Base-by-base conservation (phyloP, 2,888 invertebrate species). In the Troides aeacus region DNA sequence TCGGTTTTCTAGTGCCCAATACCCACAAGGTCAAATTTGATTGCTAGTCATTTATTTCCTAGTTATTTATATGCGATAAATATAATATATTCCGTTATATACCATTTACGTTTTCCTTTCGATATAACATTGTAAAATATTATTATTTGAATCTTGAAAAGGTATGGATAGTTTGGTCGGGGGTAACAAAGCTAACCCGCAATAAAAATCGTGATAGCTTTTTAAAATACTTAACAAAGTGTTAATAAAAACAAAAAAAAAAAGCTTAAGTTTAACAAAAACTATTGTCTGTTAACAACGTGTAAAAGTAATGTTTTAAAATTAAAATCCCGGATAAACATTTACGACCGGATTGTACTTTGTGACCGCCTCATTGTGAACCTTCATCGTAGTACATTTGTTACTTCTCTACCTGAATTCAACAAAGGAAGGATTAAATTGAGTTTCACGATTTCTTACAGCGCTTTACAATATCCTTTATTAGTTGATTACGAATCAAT, bases 371-470 rank as follows among this genome's bases (percentile, higher is more conserved):
- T 61, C 56, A 39, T 63, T 68, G n/a, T 36, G 24, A 46, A 24
- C 63, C 63, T 70, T 67, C 70, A 73, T 66, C 36, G 66, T 46
- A 64, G 50, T 50, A n/a, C 50, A 53, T 66, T 62, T 70, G 53
- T 70, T 50, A 71, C 42, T 67, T 57, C 17, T 57, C 69, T 72
- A 70, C 71, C 71, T 72, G 72, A 24, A 36, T 58, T 46, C 62
- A 64, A 69, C 72, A 72, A 72, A 64, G 23, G 64, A 60, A 53
- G 66, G 64, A 72, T 72, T 72, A 68, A 63, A 70, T 66, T 53
- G 60, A 36, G 58, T 58, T 68, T 59, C 46, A 63, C 58, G 58
- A 63, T 46, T 63, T 21, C 58, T 58, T 58, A 58, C 30, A 57
- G 23, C 24, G 58, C 6, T 46, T 39, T 2, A 21, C 0, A 30